These are phyloP conservation scores for Leptinotarsa lineolata DNA, from an alignment of 1,140 invertebrate species.

Conservation along the genomic window DNA sequence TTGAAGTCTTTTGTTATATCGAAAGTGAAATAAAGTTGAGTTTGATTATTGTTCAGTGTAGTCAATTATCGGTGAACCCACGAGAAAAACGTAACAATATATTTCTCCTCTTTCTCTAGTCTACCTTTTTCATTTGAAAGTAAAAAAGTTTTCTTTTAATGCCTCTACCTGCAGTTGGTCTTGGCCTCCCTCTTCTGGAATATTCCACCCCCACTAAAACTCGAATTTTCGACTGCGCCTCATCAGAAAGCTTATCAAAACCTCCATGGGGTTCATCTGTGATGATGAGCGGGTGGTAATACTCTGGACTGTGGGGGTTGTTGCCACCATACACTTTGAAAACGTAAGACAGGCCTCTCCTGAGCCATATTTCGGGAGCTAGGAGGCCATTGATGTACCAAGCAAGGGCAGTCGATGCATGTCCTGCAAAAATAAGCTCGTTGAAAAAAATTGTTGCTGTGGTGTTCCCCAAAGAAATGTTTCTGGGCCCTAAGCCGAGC, in stretches of 20 bases:
- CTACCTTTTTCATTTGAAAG: not conserved
- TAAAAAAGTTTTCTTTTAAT: not conserved
- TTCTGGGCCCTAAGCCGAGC: too few species aligned
- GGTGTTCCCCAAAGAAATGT: too few species aligned
- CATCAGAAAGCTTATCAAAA: constrained; percentile 73
- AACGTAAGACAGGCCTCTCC: constrained; percentile 81
- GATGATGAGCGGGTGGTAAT: constrained; percentile 92
- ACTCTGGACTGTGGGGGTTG: constrained; percentile 83
- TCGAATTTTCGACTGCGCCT: constrained; percentile 71
- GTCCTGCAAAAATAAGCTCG: constrained; percentile 49
- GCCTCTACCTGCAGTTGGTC: constrained; percentile 70
- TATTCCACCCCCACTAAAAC: constrained; percentile 87
- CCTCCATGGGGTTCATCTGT: constrained; percentile 85
- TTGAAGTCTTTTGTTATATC: too few species aligned
- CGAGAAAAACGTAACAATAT: too few species aligned
- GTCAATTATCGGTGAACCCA: too few species aligned
- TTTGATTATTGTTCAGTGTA: too few species aligned
- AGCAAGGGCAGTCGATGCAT: constrained; percentile 64
- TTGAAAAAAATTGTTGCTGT: too few species aligned
- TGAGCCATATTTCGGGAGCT: constrained; percentile 83
- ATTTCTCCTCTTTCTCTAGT: not conserved
- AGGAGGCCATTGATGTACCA: constrained; percentile 91
- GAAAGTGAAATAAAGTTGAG: too few species aligned
- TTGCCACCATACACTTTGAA: constrained; percentile 85
- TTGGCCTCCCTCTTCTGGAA: constrained; percentile 75